phyloP scores from a whole-genome alignment of 2,888 invertebrate genomes.

The Drosophila multiciliata region DNA sequence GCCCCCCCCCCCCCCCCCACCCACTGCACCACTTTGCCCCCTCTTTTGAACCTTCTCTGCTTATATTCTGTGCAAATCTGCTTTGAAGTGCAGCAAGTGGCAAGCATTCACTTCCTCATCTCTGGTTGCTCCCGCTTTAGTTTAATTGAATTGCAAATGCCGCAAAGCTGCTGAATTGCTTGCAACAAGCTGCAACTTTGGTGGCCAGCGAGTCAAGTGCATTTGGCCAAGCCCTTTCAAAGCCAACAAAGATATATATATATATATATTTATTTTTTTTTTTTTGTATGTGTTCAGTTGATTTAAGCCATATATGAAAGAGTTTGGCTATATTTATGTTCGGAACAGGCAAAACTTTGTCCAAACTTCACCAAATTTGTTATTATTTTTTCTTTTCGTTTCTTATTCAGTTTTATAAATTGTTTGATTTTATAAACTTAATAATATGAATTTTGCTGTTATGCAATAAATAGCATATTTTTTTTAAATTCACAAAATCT shows the following conservation, averaged over 20 bases:
- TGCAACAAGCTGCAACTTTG: conserved; percentile 40
- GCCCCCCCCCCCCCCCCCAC: not conserved
- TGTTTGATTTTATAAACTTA: too few relatives aligned
- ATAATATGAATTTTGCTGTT: too few relatives aligned
- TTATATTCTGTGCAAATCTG: conserved; percentile 2
- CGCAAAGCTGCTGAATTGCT: conserved; percentile 22
- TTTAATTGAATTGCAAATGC: conserved; percentile 63
- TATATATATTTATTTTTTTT: too few relatives aligned
- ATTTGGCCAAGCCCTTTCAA: conserved; percentile 13
- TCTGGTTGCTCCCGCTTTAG: conserved; percentile 6
- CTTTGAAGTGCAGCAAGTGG: conserved; percentile 14
- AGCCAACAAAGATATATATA: not conserved
- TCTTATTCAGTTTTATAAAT: too few relatives aligned
- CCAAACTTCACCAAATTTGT: not conserved
- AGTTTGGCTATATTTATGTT: not conserved
- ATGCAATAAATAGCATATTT: too few relatives aligned
- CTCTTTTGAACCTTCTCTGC: not conserved
- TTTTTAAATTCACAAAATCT: too few relatives aligned
- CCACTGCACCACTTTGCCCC: not conserved
- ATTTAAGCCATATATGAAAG: not conserved
- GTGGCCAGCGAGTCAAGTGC: conserved; percentile 16
- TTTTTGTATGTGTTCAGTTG: not conserved
- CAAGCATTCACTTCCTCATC: conserved; percentile 27
- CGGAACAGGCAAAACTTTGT: not conserved
- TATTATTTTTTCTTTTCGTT: not conserved